phyloP scores from a whole-genome alignment of 2,888 invertebrate genomes.

The Anoncus sp. region DNA sequence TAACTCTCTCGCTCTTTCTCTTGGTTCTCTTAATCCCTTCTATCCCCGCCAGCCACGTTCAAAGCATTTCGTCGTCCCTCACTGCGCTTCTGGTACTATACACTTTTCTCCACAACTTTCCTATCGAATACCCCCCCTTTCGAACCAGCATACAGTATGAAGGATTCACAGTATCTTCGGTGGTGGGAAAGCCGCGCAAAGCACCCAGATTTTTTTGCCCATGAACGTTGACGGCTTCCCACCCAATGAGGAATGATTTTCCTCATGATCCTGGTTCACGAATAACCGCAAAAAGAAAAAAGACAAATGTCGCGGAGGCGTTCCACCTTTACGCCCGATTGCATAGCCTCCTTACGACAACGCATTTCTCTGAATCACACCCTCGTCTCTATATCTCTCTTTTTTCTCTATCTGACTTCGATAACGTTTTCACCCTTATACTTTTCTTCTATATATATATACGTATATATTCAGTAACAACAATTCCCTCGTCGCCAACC shows the following conservation, averaged over 20 bases:
- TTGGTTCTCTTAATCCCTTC: not conserved
- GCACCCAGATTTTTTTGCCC: not conserved
- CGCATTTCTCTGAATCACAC: constrained; percentile 54
- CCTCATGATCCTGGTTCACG: constrained; percentile 18
- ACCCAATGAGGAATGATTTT: constrained; percentile 46
- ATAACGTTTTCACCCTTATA: not conserved
- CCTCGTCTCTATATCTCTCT: constrained; percentile 8
- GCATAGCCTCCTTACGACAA: constrained; percentile 40
- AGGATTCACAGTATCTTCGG: not conserved
- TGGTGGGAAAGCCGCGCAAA: not conserved
- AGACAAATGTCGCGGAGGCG: constrained; percentile 42
- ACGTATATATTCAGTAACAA: not conserved
- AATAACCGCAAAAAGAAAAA: constrained; percentile 26
- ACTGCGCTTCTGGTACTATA: not conserved
- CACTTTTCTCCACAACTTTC: not conserved
- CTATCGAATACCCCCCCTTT: not conserved
- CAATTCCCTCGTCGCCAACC: not conserved
- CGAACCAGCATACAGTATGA: not conserved
- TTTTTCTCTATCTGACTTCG: not conserved
- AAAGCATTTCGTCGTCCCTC: not conserved
- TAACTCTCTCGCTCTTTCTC: not conserved
- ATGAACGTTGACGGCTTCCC: not conserved
- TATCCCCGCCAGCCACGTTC: not conserved
- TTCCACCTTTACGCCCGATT: constrained; percentile 41
- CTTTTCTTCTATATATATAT: not conserved